These are phyloP conservation scores for Enteromius treurensis DNA, from an alignment of 2,797 vertebrate genomes.

Conservation along the genomic window DNA sequence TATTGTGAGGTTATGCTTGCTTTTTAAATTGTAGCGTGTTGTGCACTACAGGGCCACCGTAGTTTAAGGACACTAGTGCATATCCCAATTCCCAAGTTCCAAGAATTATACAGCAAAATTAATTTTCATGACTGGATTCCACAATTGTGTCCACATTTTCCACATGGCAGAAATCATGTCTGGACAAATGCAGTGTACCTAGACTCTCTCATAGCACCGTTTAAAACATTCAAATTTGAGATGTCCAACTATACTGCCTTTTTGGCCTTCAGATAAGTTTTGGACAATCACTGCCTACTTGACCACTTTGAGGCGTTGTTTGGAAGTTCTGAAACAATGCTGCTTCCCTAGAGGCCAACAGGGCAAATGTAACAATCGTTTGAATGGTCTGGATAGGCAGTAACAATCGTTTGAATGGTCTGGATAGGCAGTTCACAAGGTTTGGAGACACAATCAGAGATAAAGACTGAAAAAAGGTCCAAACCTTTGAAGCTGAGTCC, in stretches of 20 bases:
- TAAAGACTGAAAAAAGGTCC: constrained; percentile 59
- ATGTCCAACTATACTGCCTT: background rate
- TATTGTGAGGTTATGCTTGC: no score
- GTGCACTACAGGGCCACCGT: no score
- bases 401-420: background rate
- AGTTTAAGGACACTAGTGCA: background rate
- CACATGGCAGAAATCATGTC: background rate
- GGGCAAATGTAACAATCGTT: background rate
- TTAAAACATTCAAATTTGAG: background rate
- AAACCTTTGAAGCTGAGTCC: constrained; percentile 98
- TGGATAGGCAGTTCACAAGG: background rate
- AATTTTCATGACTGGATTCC: background rate
- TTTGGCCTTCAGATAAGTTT: background rate
- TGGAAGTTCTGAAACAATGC: background rate
- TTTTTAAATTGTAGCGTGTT: no score
- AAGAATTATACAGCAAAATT: background rate
- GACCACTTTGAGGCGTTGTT: background rate
- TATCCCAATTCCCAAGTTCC: background rate
- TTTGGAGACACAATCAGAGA: constrained; percentile 63
- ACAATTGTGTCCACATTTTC: background rate
- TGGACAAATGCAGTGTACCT: background rate
- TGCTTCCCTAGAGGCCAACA: no score
- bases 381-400: background rate
- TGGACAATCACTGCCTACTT: background rate
- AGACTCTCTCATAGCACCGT: background rate